These are phyloP conservation scores for Lottia gigantea DNA, from an alignment of 2,888 invertebrate species.

Conservation along the genomic window DNA sequence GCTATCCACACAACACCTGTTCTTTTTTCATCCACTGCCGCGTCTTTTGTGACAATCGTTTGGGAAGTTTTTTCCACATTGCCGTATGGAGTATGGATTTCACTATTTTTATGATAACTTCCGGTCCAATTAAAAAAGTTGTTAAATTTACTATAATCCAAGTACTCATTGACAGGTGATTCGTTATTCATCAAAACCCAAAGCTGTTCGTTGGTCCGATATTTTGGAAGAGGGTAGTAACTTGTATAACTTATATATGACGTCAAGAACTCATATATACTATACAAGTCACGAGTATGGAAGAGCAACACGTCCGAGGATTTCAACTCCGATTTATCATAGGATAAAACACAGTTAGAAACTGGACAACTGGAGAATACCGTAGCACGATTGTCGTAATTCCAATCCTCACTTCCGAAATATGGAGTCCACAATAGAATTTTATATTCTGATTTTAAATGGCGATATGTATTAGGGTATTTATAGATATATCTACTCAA, in stretches of 20 bases:
- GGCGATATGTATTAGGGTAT: too few species aligned
- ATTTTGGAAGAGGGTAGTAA: neutral
- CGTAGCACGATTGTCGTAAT: neutral
- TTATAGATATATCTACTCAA: too few species aligned
- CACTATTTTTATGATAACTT: neutral
- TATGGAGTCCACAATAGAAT: constrained; percentile 15
- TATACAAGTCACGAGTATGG: constrained; percentile 5
- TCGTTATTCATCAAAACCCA: constrained; percentile 8
- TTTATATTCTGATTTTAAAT: too few species aligned
- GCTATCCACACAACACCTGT: constrained; percentile 13
- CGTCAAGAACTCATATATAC: too few species aligned
- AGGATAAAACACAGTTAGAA: constrained; percentile 10
- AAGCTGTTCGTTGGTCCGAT: constrained; percentile 11
- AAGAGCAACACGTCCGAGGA: constrained; percentile 8
- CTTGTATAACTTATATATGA: too few species aligned
- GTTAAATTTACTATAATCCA: neutral
- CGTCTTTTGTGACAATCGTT: neutral
- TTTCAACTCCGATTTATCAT: neutral
- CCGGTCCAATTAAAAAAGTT: constrained; percentile 16
- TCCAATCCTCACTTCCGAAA: constrained; percentile 1
- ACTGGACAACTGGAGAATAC: neutral
- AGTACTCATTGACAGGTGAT: neutral
- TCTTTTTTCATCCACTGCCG: neutral
- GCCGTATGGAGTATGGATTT: neutral
- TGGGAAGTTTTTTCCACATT: neutral